A percentile compares a stretch with the other conserved stretches of the same genome.
These are phyloP conservation scores for Aromia moschata DNA, from an alignment of 2,888 invertebrate species.

Conservation along the genomic window DNA sequence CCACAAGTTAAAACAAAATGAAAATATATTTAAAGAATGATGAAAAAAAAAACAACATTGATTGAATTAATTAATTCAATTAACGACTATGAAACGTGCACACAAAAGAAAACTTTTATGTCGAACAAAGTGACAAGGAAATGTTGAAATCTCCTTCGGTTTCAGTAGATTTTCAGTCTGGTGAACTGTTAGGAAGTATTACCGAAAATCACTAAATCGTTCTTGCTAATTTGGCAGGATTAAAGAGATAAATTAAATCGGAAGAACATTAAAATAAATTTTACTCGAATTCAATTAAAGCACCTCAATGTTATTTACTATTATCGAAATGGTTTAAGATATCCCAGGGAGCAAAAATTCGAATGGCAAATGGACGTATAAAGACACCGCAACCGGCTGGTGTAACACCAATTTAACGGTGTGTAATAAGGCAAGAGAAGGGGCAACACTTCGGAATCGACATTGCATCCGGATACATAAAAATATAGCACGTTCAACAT, in stretches of 20 bases:
- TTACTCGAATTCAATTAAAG: conserved; percentile 8
- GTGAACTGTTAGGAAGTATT: too few species aligned
- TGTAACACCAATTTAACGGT: conserved; percentile 26
- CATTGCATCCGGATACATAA: conserved; percentile 55
- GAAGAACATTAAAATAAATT: conserved; percentile 9
- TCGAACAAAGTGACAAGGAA: too few species aligned
- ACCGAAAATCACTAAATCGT: conserved; percentile 7
- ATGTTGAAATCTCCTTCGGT: too few species aligned
- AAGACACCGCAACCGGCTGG: conserved; percentile 8
- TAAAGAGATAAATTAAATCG: neutral
- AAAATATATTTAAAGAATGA: too few species aligned
- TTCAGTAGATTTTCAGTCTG: too few species aligned
- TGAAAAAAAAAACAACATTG: too few species aligned
- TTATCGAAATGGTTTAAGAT: conserved; percentile 4
- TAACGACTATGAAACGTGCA: too few species aligned
- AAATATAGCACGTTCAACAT: conserved; percentile 56
- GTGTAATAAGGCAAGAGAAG: conserved; percentile 42
- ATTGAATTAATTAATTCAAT: too few species aligned
- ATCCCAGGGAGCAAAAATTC: conserved; percentile 1
- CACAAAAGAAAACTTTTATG: too few species aligned
- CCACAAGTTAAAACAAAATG: too few species aligned
- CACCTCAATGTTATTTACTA: neutral
- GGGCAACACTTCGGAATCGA: conserved; percentile 41
- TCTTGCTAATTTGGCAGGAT: neutral
- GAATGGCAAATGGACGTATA: conserved; percentile 15